These are phyloP conservation scores for Antigone vipio DNA, from an alignment of 2,113 vertebrate species.

Conservation along the genomic window DNA sequence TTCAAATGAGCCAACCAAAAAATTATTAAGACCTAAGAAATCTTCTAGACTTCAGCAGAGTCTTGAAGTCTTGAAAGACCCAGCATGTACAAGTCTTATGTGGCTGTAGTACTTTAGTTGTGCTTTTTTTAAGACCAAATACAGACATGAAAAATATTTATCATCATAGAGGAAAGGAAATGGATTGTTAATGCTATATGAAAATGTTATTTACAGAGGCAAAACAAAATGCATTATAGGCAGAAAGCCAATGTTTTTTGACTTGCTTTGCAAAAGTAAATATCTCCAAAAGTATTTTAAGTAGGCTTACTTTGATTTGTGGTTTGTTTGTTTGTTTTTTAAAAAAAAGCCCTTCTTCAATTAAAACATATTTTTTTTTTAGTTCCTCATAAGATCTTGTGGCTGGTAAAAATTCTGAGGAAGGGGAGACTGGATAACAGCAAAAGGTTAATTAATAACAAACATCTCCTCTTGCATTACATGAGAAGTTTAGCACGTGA, in stretches of 20 bases:
- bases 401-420: background rate
- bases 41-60: background rate
- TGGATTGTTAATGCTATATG: background rate
- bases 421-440: background rate
- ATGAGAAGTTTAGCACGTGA: background rate
- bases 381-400: background rate
- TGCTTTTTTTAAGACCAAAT: background rate
- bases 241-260: background rate
- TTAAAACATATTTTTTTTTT: background rate
- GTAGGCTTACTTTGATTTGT: background rate
- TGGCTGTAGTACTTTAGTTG: background rate
- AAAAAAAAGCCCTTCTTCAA: background rate
- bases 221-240: background rate
- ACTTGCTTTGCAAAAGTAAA: background rate
- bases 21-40: background rate
- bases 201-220: background rate
- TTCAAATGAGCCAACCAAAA: background rate
- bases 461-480: background rate
- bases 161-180: background rate
- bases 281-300: background rate
- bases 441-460: background rate
- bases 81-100: background rate
- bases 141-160: background rate
- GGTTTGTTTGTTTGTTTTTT: no score
- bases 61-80: background rate